These are phyloP conservation scores for Caenorhabditis panamensis DNA, from an alignment of 2,888 invertebrate genomes.

Conservation along the genomic window DNA sequence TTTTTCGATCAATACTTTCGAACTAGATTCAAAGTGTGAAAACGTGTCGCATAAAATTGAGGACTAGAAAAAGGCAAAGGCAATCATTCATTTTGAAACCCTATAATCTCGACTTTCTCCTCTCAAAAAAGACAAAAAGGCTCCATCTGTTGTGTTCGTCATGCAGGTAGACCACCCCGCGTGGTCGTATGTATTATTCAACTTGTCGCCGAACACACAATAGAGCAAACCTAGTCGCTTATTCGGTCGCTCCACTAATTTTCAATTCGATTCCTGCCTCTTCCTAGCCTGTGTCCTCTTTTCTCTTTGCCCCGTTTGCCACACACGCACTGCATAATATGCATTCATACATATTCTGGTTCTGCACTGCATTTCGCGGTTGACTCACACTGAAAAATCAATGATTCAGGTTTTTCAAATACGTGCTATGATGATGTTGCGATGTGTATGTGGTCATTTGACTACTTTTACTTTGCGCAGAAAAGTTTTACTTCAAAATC, in stretches of 20 bases:
- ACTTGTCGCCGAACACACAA: constrained; percentile 43
- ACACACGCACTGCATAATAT: constrained; percentile 49
- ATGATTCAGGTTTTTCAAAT: constrained; percentile 47
- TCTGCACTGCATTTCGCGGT: constrained; percentile 45
- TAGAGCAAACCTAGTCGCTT: constrained; percentile 51
- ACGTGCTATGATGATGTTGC: constrained; percentile 1
- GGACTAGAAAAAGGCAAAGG: too few relatives aligned
- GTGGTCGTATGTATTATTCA: constrained; percentile 43
- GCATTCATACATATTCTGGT: constrained; percentile 61
- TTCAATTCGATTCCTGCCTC: constrained; percentile 50
- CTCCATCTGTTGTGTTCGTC: not conserved
- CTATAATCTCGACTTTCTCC: constrained; percentile 4
- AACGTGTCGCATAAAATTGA: too few relatives aligned
- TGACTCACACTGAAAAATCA: constrained; percentile 51
- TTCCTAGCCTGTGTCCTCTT: not conserved
- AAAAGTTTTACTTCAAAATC: not conserved
- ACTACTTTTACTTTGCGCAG: not conserved
- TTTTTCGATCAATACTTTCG: too few relatives aligned
- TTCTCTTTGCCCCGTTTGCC: constrained; percentile 27
- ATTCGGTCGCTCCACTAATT: constrained; percentile 51
- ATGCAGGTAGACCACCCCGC: not conserved
- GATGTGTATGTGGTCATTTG: not conserved
- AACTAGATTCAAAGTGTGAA: too few relatives aligned
- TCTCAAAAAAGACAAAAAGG: not conserved
- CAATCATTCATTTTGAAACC: not conserved